These are phyloP conservation scores for Drosophila lacteicornis DNA, from an alignment of 1,140 invertebrate genomes.

Conservation along the genomic window DNA sequence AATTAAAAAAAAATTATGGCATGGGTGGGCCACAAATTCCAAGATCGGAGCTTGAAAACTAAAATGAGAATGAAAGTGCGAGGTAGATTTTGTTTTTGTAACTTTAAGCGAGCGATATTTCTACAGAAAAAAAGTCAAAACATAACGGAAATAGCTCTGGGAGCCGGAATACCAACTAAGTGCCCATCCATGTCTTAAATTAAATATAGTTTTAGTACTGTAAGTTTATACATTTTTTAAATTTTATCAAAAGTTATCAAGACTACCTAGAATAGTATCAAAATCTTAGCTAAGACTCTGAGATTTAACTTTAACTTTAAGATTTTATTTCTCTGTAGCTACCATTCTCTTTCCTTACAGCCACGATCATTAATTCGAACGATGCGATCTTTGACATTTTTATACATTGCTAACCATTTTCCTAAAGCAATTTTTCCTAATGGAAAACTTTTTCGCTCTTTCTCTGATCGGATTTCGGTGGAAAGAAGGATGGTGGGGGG, in stretches of 20 bases:
- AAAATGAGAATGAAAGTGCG: too few species aligned
- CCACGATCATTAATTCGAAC: slow-evolving; percentile 73
- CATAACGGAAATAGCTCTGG: neutral
- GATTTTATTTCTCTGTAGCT: slow-evolving; percentile 11
- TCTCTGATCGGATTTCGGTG: slow-evolving; percentile 67
- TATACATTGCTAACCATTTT: slow-evolving; percentile 63
- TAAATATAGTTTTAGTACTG: too few species aligned
- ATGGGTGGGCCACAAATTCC: neutral
- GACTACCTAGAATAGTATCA: too few species aligned
- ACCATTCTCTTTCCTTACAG: slow-evolving; percentile 51
- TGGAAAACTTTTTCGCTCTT: slow-evolving; percentile 51
- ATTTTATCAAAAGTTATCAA: too few species aligned
- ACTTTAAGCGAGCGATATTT: too few species aligned
- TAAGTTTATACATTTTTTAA: too few species aligned
- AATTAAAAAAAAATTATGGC: neutral
- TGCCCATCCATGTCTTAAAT: neutral
- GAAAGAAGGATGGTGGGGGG: slow-evolving; percentile 28
- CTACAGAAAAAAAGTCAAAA: too few species aligned
- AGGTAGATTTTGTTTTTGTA: too few species aligned
- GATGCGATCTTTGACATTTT: slow-evolving; percentile 82
- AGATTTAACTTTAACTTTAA: too few species aligned
- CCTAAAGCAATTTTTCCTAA: slow-evolving; percentile 68
- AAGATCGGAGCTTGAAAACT: too few species aligned
- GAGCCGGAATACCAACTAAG: neutral
- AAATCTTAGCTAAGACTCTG: too few species aligned